Percentiles rank a stretch among this genome's conserved stretches.
phyloP scores from a whole-genome alignment of 2,888 invertebrate genomes.

The Apodemia zela region DNA sequence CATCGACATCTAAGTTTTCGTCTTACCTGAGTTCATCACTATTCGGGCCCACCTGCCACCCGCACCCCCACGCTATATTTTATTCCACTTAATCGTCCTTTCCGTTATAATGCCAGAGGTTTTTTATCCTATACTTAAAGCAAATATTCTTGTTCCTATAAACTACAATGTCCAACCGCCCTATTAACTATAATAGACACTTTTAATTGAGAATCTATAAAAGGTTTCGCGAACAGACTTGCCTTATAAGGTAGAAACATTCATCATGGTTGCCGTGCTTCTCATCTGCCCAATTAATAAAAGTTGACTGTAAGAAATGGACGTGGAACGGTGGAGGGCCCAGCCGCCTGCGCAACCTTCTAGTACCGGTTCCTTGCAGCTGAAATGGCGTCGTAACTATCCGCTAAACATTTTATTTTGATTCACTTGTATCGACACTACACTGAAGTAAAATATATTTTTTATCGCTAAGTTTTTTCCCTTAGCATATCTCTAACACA shows the following conservation, averaged over 20 bases:
- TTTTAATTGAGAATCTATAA: slow-evolving; percentile 81
- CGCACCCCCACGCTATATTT: slow-evolving; percentile 78
- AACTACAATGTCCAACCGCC: slow-evolving; percentile 63
- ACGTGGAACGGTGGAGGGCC: slow-evolving; percentile 56
- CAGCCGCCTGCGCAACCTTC: slow-evolving; percentile 50
- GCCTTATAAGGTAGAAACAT: slow-evolving; percentile 72
- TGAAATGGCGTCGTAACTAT: slow-evolving; percentile 57
- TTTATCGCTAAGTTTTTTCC: slow-evolving; percentile 5
- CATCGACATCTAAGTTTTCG: slow-evolving; percentile 25
- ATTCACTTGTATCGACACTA: slow-evolving; percentile 49
- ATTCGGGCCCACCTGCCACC: slow-evolving; percentile 71
- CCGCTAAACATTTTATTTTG: slow-evolving; percentile 73
- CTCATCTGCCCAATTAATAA: slow-evolving; percentile 81
- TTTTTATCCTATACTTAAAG: slow-evolving; percentile 73
- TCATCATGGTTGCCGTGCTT: slow-evolving; percentile 74
- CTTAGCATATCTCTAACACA: slow-evolving; percentile 20
- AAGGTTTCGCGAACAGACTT: slow-evolving; percentile 74
- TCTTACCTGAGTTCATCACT: slow-evolving; percentile 47
- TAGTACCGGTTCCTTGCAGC: slow-evolving; percentile 72
- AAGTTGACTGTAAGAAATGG: slow-evolving; percentile 75
- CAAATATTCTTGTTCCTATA: slow-evolving; percentile 76
- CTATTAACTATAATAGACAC: slow-evolving; percentile 78
- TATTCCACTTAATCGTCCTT: slow-evolving; percentile 79
- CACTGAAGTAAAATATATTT: background rate
- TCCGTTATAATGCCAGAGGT: slow-evolving; percentile 77